These are phyloP conservation scores for Pangasius djambal DNA, from an alignment of 2,797 vertebrate genomes.

Conservation along the genomic window DNA sequence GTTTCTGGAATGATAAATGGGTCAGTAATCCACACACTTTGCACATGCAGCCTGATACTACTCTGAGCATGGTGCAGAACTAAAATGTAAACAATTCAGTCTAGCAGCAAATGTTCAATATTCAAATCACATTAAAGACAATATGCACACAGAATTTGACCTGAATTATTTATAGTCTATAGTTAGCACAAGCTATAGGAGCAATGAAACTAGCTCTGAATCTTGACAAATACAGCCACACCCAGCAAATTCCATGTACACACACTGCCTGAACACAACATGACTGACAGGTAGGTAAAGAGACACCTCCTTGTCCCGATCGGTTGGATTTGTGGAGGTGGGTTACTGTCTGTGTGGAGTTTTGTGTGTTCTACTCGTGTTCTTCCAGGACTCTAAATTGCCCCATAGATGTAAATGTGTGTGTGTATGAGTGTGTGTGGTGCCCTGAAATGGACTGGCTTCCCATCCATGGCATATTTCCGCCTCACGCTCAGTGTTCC, in stretches of 20 bases:
- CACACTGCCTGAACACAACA: background rate
- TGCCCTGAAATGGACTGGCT: background rate
- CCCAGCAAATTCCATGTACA: slow-evolving; percentile 1
- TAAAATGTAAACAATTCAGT: background rate
- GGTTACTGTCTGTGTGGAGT: background rate
- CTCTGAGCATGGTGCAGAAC: background rate
- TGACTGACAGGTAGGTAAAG: background rate
- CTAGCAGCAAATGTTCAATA: background rate
- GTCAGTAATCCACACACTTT: background rate
- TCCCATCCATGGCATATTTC: background rate
- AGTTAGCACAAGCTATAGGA: background rate
- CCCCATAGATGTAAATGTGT: too few relatives aligned
- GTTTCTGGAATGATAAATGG: background rate
- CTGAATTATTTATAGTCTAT: slow-evolving; percentile 1
- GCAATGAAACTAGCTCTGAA: background rate
- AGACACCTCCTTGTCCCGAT: background rate
- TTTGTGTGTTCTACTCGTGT: background rate
- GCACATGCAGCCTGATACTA: background rate
- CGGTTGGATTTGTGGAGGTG: background rate
- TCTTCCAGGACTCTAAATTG: background rate
- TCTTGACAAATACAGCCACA: slow-evolving; percentile 22
- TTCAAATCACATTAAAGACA: background rate
- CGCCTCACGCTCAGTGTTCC: background rate
- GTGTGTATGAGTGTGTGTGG: background rate
- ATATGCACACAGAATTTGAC: background rate